Conservation (phyloP, 2,888 invertebrate genomes). For the Catonia carolina region DNA sequence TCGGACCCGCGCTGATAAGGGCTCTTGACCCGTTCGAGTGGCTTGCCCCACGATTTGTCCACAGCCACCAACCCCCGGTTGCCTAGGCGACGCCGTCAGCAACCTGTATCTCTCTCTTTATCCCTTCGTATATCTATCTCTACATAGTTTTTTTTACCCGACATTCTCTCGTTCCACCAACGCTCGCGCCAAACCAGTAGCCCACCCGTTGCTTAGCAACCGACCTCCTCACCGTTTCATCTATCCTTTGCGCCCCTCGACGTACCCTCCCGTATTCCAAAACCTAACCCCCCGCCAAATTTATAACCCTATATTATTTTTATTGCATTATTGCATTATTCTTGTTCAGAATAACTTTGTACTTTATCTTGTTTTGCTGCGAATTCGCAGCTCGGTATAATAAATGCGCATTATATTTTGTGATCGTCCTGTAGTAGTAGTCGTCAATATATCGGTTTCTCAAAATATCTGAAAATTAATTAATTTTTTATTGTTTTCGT, state of each 20-base stretch:
- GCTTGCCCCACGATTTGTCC: constrained; percentile 24
- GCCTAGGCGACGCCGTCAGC: constrained; percentile 10
- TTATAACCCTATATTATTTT: no score
- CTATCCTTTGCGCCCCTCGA: not conserved
- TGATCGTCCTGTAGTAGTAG: no score
- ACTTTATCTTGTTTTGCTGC: no score
- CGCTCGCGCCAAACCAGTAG: not conserved
- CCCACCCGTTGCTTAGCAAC: not conserved
- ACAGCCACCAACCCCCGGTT: constrained; percentile 9
- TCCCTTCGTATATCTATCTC: not conserved
- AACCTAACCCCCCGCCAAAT: no score
- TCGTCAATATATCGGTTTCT: no score
- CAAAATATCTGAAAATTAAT: no score
- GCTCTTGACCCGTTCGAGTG: constrained; percentile 24
- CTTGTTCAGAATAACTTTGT: no score
- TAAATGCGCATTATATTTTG: no score
- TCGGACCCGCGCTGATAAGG: constrained; percentile 8
- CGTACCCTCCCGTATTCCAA: not conserved
- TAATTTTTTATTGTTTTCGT: no score
- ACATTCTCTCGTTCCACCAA: not conserved
- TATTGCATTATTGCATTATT: no score
- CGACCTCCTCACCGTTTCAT: not conserved
- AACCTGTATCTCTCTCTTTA: not conserved
- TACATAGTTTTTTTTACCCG: not conserved
- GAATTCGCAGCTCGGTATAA: no score